A percentile compares a stretch with the other conserved stretches of the same genome.
phyloP scores from a whole-genome alignment of 2,113 vertebrate genomes.

The Pogona vitticeps region DNA sequence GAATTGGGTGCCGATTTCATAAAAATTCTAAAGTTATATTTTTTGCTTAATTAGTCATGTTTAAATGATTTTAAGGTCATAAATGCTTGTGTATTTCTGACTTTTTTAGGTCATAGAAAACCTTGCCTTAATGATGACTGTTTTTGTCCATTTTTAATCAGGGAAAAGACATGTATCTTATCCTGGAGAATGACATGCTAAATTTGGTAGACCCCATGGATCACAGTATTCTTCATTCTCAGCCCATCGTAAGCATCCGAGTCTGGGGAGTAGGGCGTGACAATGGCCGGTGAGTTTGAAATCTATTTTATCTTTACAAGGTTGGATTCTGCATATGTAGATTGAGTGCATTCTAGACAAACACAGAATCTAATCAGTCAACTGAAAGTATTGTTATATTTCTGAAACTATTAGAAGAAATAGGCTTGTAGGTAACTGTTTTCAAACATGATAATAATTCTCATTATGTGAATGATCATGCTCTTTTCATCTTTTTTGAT shows the following conservation, averaged over 20 bases:
- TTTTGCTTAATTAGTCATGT: too few species aligned
- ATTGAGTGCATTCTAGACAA: fast-evolving
- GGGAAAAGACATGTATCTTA: slow-evolving; percentile 95
- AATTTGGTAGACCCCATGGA: slow-evolving; percentile 94
- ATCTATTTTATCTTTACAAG: background rate
- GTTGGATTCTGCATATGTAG: fast-evolving
- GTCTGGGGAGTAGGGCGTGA: slow-evolving; percentile 97
- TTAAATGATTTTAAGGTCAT: too few species aligned
- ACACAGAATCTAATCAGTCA: background rate
- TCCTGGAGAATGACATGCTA: slow-evolving; percentile 91
- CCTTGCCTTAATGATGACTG: too few species aligned
- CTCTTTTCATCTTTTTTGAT: background rate
- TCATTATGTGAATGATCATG: background rate
- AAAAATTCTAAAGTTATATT: too few species aligned
- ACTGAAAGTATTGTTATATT: slow-evolving; percentile 5
- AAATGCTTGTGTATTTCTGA: too few species aligned
- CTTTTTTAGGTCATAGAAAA: background rate
- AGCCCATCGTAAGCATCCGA: slow-evolving; percentile 95
- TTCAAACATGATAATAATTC: background rate
- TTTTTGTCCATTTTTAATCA: slow-evolving; percentile 63
- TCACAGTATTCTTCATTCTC: slow-evolving; percentile 89
- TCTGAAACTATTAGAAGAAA: background rate
- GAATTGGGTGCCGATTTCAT: too few species aligned
- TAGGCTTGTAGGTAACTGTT: background rate
- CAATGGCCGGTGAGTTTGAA: slow-evolving; percentile 87